Percentiles rank a stretch among this genome's conserved stretches.
Evolutionary conservation across 2,797 vertebrate species (phyloP).

Genomic region (Phataginus tetradactyla): DNA sequence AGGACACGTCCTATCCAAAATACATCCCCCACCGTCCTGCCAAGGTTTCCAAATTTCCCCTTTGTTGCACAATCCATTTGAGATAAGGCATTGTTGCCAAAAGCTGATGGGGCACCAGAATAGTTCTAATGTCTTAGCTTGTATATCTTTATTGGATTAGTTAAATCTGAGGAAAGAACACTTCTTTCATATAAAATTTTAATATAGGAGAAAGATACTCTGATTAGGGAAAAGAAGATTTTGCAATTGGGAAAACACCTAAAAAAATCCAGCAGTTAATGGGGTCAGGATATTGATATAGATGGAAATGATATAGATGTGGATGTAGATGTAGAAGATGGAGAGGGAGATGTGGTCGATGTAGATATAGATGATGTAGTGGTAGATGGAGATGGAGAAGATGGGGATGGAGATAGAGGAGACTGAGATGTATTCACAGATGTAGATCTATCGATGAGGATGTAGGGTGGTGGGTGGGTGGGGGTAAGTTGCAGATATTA

Average conservation of each 20-base stretch:
- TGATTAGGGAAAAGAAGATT: not conserved
- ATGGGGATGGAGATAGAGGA: not conserved
- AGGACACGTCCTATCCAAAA: not conserved
- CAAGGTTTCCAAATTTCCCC: not conserved
- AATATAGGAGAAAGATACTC: not conserved
- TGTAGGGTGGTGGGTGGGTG: not conserved
- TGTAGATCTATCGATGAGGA: not conserved
- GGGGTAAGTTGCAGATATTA: rapidly evolving
- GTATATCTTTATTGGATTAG: not conserved
- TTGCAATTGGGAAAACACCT: not conserved
- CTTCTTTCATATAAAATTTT: not conserved
- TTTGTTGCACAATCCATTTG: not conserved
- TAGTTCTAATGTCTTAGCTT: not conserved
- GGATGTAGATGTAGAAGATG: not conserved
- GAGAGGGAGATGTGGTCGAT: no score
- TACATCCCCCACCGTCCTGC: rapidly evolving
- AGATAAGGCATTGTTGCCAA: not conserved
- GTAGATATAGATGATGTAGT: no score
- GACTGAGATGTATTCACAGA: no score
- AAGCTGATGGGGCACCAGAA: not conserved
- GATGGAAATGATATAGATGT: not conserved
- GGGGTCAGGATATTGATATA: rapidly evolving
- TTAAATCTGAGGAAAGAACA: not conserved
- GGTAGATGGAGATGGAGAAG: not conserved
- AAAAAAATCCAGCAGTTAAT: not conserved